Evolutionary conservation across 1,140 invertebrate genomes (phyloP).

Genomic region (Oryctes rhinoceros): DNA sequence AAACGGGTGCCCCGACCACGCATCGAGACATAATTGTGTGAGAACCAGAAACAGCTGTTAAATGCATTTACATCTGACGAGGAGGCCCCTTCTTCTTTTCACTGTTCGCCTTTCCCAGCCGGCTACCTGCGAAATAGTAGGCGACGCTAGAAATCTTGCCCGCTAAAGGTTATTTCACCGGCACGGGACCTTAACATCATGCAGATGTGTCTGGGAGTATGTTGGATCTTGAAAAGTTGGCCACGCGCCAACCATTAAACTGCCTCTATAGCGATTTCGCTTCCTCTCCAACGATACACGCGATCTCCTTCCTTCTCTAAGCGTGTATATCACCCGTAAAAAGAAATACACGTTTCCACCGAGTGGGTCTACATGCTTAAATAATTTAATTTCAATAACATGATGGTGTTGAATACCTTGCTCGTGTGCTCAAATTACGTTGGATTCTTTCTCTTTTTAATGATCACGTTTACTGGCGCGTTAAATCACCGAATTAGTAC

Average conservation of each 20-base stretch:
- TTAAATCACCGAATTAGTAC: conserved; percentile 33
- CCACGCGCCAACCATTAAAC: conserved; percentile 34
- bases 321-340: background rate
- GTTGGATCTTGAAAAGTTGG: conserved; percentile 32
- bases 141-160: conserved; percentile 27
- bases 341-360: conserved; percentile 27
- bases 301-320: background rate
- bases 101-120: background rate
- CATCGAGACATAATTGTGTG: conserved; percentile 9
- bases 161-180: conserved; percentile 25
- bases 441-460: conserved; percentile 32
- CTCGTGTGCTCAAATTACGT: conserved; percentile 24
- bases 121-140: conserved; percentile 30
- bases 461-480: conserved; percentile 28
- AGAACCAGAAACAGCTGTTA: conserved; percentile 28
- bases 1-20: background rate
- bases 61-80: conserved; percentile 17
- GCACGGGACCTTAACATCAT: conserved; percentile 26
- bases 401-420: conserved; percentile 25
- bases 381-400: conserved; percentile 37
- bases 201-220: conserved; percentile 22
- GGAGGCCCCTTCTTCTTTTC: background rate
- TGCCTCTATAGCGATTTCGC: background rate
- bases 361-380: conserved; percentile 11
- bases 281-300: background rate